Base-by-base conservation (phyloP, 2,888 invertebrate genomes). In the Ptilodon capucinus region DNA sequence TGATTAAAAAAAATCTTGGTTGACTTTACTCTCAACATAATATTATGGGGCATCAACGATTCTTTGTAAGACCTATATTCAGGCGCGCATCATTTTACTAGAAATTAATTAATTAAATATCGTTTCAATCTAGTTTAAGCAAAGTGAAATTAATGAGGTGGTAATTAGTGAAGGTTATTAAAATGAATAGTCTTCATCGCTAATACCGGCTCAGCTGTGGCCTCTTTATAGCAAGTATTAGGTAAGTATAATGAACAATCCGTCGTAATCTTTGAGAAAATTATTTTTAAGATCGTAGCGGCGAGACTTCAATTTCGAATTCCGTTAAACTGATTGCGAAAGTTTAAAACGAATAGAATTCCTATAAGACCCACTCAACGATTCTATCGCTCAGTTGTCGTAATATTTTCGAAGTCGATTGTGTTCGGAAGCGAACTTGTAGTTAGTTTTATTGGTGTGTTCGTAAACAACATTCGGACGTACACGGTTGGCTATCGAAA, bases 401-500 rank as follows among this genome's bases (percentile, higher is more conserved):
- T 2, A 34, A 49, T 36, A 17, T 41, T 49, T 16, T 34, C 36
- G 6, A 2, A 35, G 6, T 40, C 36, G 32, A 17, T 17, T 0
- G 35, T 48, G 54, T 51, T 39, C n/a, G 17, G 21, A 18, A 9
- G 25, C 44, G 38, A 40, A 18, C 16, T 14, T 44, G 44, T 8
- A 9, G n/a, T 35, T 30, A 16, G 7, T 48, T 25, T 28, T 42
- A 38, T 32, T 36, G 42, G 6, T 32, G 8, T 43, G 16, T 23
- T 11, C 41, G 44, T 55, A 59, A 60, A 59, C 61, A 52, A 52
- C 48, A 19, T 46, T 40, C 14, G 18, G 39, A 47, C 25, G 7
- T 44, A 44, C 14, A 9, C 14, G 1, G n/a, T 34, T 16, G 40
- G 21, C 32, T 17, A 6, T 35, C 23, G 4, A 11, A 60, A 60